A percentile compares a stretch with the other conserved stretches of the same genome.
These are phyloP conservation scores for Eledona agricola DNA, from an alignment of 2,888 invertebrate species.

Conservation along the genomic window DNA sequence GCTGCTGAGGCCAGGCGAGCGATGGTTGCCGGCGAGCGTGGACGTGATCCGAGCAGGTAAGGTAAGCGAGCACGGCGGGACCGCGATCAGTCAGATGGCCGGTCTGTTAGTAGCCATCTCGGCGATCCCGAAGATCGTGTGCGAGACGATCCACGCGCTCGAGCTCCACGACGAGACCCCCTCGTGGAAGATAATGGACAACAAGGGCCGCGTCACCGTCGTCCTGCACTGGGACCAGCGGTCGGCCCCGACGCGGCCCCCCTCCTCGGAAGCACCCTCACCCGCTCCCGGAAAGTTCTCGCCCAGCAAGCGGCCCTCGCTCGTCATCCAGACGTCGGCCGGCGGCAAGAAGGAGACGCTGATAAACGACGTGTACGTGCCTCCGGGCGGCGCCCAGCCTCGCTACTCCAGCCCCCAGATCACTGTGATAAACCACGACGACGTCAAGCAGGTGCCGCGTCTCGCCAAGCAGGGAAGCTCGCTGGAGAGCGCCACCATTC, in stretches of 20 bases:
- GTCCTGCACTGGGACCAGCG: conserved; percentile 97
- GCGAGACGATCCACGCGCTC: conserved; percentile 95
- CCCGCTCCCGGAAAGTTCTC: conserved; percentile 66
- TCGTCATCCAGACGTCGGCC: conserved; percentile 79
- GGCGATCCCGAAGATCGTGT: conserved; percentile 95
- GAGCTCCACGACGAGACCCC: conserved; percentile 96
- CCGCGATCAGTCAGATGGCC: background rate
- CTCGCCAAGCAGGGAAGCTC: conserved; percentile 70
- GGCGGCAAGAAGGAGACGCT: conserved; percentile 70
- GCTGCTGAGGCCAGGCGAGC: conserved; percentile 87
- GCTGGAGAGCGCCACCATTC: conserved; percentile 77
- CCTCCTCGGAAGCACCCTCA: conserved; percentile 65
- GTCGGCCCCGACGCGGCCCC: conserved; percentile 63
- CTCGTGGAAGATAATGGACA: conserved; percentile 98
- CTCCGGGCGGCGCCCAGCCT: conserved; percentile 50
- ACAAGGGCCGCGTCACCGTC: conserved; percentile 96
- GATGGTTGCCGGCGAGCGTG: conserved; percentile 93
- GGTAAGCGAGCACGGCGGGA: conserved; percentile 12
- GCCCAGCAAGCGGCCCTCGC: conserved; percentile 72
- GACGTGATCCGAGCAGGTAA: conserved; percentile 94
- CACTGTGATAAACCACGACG: conserved; percentile 94
- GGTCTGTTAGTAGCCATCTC: conserved; percentile 79
- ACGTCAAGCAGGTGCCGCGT: conserved; percentile 66
- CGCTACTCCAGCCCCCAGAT: conserved; percentile 78
- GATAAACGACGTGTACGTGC: conserved; percentile 68